Base-by-base conservation (phyloP, 2,888 invertebrate species). In the Ceriagrion tenellum region DNA sequence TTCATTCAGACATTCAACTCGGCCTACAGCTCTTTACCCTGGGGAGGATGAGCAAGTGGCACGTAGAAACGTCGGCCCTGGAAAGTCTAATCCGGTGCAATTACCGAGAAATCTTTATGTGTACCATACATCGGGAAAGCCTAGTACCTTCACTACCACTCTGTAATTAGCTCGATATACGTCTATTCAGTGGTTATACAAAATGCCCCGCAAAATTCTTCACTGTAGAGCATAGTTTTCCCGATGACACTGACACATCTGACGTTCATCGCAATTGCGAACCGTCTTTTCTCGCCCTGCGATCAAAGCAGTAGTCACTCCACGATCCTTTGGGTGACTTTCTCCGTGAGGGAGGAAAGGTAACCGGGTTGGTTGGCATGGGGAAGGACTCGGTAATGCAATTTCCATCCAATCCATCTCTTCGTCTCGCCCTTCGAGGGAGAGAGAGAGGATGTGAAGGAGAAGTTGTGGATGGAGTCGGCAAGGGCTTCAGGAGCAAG, bases 381-480 rank as follows among this genome's bases (percentile, higher is more conserved):
- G 81, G 81, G 18, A 59, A 81, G 81, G 81, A 81, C 81, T 81
- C 26, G 81, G n/a, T 69, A 93, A 93, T 93, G 93, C 69, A 93
- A 93, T 93, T 93, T 93, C 69, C 93, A 93, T 93, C 93, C 93
- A 93, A 93, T 93, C 93, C 93, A 93, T 93, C 93, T 93, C 69
- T 35, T 74, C 47, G 69, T 47, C 63, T 69, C 74, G 69, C 63
- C 63, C 69, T 69, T 69, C 69, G 69, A 26, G 81, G 35, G 81
- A 81, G 81, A 35, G 69, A 26, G 81, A 81, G 81, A 81, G 81
- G 81, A 35, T 81, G 81, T 10, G 59, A 10, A 20, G 59, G 35
- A 12, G 26, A 35, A n/a, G 81, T 23, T 26, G 81, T 35, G 81
- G 30, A 18, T n/a, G 35, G 81, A 59, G 59, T 20, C 20, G 69